Base-by-base conservation (phyloP, 2,113 vertebrate genomes). In the Scophthalmus maximus region DNA sequence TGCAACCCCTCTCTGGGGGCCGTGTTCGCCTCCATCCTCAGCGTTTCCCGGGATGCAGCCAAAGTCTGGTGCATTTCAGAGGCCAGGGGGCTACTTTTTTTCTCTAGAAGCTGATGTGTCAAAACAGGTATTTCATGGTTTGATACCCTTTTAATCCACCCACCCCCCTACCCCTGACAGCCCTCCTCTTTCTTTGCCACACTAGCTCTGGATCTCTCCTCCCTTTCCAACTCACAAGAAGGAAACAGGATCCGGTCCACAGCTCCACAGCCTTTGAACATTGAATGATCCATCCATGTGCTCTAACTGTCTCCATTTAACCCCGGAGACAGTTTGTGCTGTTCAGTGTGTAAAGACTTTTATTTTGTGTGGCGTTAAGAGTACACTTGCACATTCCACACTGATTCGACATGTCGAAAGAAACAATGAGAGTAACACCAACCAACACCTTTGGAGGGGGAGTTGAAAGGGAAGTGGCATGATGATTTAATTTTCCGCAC, bases 111-210 rank as follows among this genome's bases (percentile, higher is more conserved):
- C 80, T 73, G 87, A 92, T 73, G 87, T 73, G 20, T 94, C 91
- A 83, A 91, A 94, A 88, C 85, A 92, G 79, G 89, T 87, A 94
- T 94, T 95, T 95, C 89, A 93, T 78, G 89, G 84, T 85, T 89
- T 85, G 79, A 74, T 94, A 86, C 87, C 49, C 84, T 90, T 91
- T 90, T 94, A 93, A 92, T 94, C 70, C 84, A 87, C 88, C 84
- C 81, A n/a, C n/a, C 71, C 57, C 74, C 63, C 50, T 20, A 17
- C 87, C 55, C 76, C 82, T 84, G 84, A 77, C 69, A 69, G 60
- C 44, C 60, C 78, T 66, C 52, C 44, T 32, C 53, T 66, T 56
- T 44, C 42, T 81, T 29, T 6, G 25, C 53, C 52, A 20, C 46
- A 2, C 61, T 55, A 23, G 4, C 75, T 71, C 38, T 0, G 20